Evolutionary conservation across 1,140 invertebrate genomes (phyloP).

Genomic region (Heliconius hermathena): DNA sequence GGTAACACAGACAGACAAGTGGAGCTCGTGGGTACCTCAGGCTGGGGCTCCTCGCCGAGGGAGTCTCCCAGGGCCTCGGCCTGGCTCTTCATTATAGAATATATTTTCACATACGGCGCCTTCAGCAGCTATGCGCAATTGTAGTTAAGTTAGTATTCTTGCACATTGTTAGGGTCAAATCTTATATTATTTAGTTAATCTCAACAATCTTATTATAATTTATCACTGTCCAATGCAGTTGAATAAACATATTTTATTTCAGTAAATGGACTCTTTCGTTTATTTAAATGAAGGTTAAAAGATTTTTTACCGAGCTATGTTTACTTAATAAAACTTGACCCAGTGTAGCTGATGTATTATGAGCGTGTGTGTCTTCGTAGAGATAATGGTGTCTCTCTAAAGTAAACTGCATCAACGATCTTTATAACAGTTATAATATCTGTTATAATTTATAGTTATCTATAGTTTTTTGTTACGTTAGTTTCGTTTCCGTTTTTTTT

Average conservation of each 20-base stretch:
- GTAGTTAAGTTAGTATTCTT: conserved; percentile 32
- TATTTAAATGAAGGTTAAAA: conserved; percentile 9
- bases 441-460: conserved; percentile 24
- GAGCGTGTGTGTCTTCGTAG: conserved; percentile 11
- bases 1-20: conserved; percentile 8
- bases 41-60: conserved; percentile 82
- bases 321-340: conserved; percentile 33
- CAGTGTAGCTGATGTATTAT: conserved; percentile 19
- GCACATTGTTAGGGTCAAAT: conserved; percentile 27
- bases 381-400: neutral
- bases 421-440: conserved; percentile 20
- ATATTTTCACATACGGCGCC: conserved; percentile 97
- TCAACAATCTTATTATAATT: too few species aligned
- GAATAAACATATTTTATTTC: neutral
- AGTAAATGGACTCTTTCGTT: neutral
- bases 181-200: conserved; percentile 6
- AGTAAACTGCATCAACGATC: conserved; percentile 2
- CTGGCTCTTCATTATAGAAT: conserved; percentile 96
- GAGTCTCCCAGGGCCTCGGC: conserved; percentile 90
- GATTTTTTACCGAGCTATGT: conserved; percentile 23
- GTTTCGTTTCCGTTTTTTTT: neutral
- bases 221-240: neutral
- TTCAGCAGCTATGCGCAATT: conserved; percentile 91
- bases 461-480: conserved; percentile 30
- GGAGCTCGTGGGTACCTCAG: conserved; percentile 60